These are phyloP conservation scores for Drosophila fungiperda DNA, from an alignment of 2,888 invertebrate species.

Conservation along the genomic window DNA sequence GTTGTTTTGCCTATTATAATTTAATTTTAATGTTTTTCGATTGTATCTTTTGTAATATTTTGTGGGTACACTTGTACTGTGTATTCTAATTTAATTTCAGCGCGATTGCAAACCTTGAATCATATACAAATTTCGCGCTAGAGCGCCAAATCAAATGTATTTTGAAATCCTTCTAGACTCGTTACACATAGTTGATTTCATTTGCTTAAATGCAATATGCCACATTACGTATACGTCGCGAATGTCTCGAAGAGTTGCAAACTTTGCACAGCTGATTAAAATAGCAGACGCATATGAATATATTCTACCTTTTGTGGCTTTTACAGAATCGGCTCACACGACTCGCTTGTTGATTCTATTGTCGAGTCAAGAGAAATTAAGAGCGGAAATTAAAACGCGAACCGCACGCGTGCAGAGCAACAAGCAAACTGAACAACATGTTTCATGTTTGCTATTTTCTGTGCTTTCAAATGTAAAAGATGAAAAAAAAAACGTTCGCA, in stretches of 20 bases:
- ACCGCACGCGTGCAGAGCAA: conserved; percentile 80
- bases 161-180: conserved; percentile 35
- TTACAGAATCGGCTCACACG: conserved; percentile 23
- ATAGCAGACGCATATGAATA: conserved; percentile 57
- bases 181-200: conserved; percentile 14
- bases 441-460: conserved; percentile 76
- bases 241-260: conserved; percentile 34
- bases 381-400: conserved; percentile 45
- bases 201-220: conserved; percentile 37
- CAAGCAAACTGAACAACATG: conserved; percentile 82
- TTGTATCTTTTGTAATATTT: background rate
- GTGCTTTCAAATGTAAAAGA: conserved; percentile 69
- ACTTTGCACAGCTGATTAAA: conserved; percentile 74
- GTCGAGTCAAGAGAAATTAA: background rate
- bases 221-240: conserved; percentile 69
- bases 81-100: conserved; percentile 13
- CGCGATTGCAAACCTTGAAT: conserved; percentile 48
- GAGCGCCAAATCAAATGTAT: conserved; percentile 32
- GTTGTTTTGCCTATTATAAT: background rate
- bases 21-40: background rate
- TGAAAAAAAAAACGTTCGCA: conserved; percentile 57
- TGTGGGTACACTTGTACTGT: conserved; percentile 1
- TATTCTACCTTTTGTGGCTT: conserved; percentile 69
- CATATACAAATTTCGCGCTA: conserved; percentile 48
- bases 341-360: conserved; percentile 7